A percentile compares a stretch with the other conserved stretches of the same genome.
Evolutionary conservation across 2,888 invertebrate species (phyloP).

Genomic region (Melinopterus prodromus): DNA sequence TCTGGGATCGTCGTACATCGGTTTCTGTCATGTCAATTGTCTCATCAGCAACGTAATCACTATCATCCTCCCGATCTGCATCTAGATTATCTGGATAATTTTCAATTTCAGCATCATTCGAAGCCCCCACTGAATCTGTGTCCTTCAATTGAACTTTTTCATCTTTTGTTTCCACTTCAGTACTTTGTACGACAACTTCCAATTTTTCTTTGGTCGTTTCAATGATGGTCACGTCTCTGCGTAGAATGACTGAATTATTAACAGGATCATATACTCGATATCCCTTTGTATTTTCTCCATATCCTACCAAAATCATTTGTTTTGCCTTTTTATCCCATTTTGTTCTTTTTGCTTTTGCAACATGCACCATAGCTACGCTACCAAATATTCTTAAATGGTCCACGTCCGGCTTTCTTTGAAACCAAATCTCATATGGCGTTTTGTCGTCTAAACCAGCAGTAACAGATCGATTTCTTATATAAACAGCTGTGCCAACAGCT

Average conservation of each 20-base stretch:
- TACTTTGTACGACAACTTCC: neutral
- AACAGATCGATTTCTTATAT: slow-evolving; percentile 43
- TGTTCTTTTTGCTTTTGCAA: slow-evolving; percentile 49
- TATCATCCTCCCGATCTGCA: neutral
- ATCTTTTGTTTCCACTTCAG: neutral
- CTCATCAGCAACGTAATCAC: slow-evolving; percentile 26
- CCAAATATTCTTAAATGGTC: slow-evolving; percentile 42
- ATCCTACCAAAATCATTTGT: slow-evolving; percentile 36
- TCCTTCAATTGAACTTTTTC: neutral
- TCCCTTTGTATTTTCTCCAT: slow-evolving; percentile 33
- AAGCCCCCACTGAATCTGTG: neutral
- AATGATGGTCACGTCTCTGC: slow-evolving; percentile 34
- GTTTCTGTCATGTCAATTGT: slow-evolving; percentile 38
- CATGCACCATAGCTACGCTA: slow-evolving; percentile 47
- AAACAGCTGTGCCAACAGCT: slow-evolving; percentile 46
- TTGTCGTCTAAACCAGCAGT: slow-evolving; percentile 37
- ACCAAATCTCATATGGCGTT: slow-evolving; percentile 48
- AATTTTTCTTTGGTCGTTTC: slow-evolving; percentile 12
- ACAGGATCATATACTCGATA: slow-evolving; percentile 36
- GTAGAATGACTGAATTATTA: slow-evolving; percentile 31
- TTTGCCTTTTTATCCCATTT: slow-evolving; percentile 45
- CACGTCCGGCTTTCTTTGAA: slow-evolving; percentile 9
- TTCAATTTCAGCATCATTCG: neutral
- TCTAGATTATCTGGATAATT: neutral
- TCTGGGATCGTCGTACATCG: slow-evolving; percentile 1